phyloP scores from a whole-genome alignment of 2,888 invertebrate genomes.

The Nemapogon koenigi region DNA sequence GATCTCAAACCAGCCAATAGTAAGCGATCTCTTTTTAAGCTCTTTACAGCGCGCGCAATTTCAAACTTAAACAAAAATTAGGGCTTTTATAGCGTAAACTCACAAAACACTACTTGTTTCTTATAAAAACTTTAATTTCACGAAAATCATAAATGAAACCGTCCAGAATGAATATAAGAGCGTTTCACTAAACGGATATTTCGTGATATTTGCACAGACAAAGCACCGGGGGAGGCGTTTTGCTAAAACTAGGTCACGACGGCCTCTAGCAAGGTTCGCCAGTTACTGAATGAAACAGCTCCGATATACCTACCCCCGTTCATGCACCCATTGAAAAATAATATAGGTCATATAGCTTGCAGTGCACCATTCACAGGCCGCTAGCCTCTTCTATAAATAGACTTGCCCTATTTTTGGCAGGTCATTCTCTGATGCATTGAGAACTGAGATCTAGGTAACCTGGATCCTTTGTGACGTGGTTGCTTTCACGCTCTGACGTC shows the following conservation, averaged over 20 bases:
- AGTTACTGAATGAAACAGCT: conserved; percentile 55
- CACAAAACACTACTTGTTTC: no score
- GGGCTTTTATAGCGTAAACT: no score
- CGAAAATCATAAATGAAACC: no score
- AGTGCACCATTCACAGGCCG: conserved; percentile 49
- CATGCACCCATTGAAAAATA: conserved; percentile 62
- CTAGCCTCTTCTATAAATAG: conserved; percentile 51
- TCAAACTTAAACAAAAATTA: no score
- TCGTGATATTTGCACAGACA: no score
- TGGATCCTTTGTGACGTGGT: conserved; percentile 57
- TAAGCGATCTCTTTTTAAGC: no score
- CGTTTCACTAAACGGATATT: no score
- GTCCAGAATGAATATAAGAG: no score
- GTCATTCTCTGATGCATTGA: conserved; percentile 54
- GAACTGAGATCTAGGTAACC: conserved; percentile 58
- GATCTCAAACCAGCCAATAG: no score
- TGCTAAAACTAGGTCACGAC: conserved; percentile 40
- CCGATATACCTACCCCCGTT: conserved; percentile 49
- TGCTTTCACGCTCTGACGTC: conserved; percentile 38
- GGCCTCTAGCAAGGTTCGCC: conserved; percentile 41
- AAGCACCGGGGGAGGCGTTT: no score
- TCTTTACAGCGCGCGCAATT: no score
- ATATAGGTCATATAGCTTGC: conserved; percentile 62
- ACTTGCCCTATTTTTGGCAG: conserved; percentile 49
- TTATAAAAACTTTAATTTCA: no score